These are phyloP conservation scores for Tylochromis polylepis DNA, from an alignment of 2,113 vertebrate genomes.

Conservation along the genomic window DNA sequence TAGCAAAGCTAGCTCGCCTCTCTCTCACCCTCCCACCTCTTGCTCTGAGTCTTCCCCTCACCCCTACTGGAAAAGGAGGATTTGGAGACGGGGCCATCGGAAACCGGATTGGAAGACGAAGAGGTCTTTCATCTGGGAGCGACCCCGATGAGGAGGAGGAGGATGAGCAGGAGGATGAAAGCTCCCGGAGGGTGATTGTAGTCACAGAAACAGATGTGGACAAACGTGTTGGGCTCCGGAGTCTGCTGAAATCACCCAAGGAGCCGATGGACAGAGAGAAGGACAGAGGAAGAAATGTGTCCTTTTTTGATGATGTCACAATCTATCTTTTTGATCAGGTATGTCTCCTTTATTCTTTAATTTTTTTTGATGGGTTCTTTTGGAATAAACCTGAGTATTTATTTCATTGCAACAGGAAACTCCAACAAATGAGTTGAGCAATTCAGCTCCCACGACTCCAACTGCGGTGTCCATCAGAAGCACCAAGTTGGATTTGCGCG, in stretches of 20 bases:
- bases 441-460: constrained; percentile 64
- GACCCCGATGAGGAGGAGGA: constrained; percentile 82
- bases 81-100: constrained; percentile 76
- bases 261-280: constrained; percentile 79
- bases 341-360: neutral
- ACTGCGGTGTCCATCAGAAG: constrained; percentile 59
- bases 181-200: constrained; percentile 80
- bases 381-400: neutral
- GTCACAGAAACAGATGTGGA: constrained; percentile 85
- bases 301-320: constrained; percentile 86
- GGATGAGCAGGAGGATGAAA: constrained; percentile 80
- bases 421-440: constrained; percentile 84
- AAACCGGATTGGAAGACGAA: constrained; percentile 71
- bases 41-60: constrained; percentile 79
- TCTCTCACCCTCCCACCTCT: constrained; percentile 85
- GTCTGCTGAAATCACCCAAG: constrained; percentile 87
- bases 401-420: constrained; percentile 77
- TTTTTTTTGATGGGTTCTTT: neutral
- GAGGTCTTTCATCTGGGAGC: constrained; percentile 70
- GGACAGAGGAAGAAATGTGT: constrained; percentile 85
- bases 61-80: constrained; percentile 74
- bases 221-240: constrained; percentile 82
- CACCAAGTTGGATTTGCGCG: constrained; percentile 65
- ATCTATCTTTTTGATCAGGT: constrained; percentile 93
- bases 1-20: constrained; percentile 87